Evolutionary conservation across 2,888 invertebrate species (phyloP).

Genomic region (Asteroscopus sphinx): DNA sequence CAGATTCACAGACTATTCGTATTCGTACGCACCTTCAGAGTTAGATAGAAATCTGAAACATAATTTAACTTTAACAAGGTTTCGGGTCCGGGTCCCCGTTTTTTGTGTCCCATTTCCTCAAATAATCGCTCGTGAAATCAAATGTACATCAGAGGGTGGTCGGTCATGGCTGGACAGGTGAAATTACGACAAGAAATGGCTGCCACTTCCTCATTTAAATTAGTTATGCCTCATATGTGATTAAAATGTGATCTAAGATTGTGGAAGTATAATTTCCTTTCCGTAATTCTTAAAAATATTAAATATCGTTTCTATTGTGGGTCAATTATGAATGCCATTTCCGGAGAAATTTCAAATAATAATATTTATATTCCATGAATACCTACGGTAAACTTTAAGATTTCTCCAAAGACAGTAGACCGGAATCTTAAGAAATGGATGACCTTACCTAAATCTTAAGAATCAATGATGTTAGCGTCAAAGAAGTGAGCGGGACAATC

Average conservation of each 20-base stretch:
- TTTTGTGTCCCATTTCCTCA: constrained; percentile 54
- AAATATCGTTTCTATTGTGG: constrained; percentile 16
- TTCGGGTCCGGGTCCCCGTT: constrained; percentile 51
- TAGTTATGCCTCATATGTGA: constrained; percentile 49
- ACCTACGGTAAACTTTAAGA: no score
- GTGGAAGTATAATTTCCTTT: constrained; percentile 22
- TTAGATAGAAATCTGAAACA: constrained; percentile 47
- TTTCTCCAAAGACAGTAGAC: no score
- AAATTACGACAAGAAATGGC: constrained; percentile 54
- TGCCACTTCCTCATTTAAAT: constrained; percentile 57
- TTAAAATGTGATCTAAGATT: constrained; percentile 56
- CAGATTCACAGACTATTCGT: constrained; percentile 20
- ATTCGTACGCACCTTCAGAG: constrained; percentile 25
- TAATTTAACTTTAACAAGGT: constrained; percentile 48
- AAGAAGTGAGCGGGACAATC: no score
- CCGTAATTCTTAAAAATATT: neutral
- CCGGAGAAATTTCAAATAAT: constrained; percentile 19
- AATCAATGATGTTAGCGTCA: no score
- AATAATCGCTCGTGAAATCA: constrained; percentile 78
- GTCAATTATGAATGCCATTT: constrained; percentile 34
- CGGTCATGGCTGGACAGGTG: constrained; percentile 56
- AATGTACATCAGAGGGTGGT: constrained; percentile 49
- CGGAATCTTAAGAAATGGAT: no score
- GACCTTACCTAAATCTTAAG: no score
- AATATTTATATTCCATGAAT: neutral